Evolutionary conservation across 1,140 invertebrate genomes (phyloP).

Genomic region (Saccostrea cuccullata): DNA sequence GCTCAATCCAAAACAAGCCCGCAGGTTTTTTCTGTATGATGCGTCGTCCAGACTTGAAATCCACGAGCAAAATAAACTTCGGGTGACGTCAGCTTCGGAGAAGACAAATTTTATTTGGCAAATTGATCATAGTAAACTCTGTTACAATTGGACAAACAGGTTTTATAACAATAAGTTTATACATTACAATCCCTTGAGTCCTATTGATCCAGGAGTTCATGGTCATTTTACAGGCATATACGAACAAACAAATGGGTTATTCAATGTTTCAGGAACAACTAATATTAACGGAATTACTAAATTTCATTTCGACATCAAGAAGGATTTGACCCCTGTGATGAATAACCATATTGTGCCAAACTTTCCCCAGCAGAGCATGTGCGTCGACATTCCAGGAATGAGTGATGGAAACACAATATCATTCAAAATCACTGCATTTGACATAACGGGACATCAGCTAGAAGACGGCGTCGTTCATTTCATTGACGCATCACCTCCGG

Average conservation of each 20-base stretch:
- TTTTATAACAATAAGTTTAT: conserved; percentile 53
- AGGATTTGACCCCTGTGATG: neutral
- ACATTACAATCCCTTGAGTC: conserved; percentile 44
- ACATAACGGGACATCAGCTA: conserved; percentile 54
- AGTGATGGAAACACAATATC: conserved; percentile 60
- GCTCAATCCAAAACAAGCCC: conserved; percentile 49
- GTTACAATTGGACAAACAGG: conserved; percentile 51
- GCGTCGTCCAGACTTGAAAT: conserved; percentile 49
- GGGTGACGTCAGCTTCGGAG: conserved; percentile 42
- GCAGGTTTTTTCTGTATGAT: conserved; percentile 58
- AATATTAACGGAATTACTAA: conserved; percentile 61
- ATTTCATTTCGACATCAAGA: conserved; percentile 42
- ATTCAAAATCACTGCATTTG: conserved; percentile 50
- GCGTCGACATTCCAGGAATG: neutral
- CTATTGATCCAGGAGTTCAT: conserved; percentile 45
- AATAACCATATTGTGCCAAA: conserved; percentile 23
- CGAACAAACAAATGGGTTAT: conserved; percentile 58
- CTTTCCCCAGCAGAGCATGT: conserved; percentile 44
- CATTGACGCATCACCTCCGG: conserved; percentile 58
- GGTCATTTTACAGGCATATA: conserved; percentile 53
- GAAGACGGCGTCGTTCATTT: conserved; percentile 51
- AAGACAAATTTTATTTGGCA: conserved; percentile 54
- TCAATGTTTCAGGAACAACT: conserved; percentile 58
- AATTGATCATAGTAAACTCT: conserved; percentile 44
- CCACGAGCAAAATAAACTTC: neutral